These are phyloP conservation scores for Micropoecilia bifurca DNA, from an alignment of 2,797 vertebrate genomes.

Conservation along the genomic window DNA sequence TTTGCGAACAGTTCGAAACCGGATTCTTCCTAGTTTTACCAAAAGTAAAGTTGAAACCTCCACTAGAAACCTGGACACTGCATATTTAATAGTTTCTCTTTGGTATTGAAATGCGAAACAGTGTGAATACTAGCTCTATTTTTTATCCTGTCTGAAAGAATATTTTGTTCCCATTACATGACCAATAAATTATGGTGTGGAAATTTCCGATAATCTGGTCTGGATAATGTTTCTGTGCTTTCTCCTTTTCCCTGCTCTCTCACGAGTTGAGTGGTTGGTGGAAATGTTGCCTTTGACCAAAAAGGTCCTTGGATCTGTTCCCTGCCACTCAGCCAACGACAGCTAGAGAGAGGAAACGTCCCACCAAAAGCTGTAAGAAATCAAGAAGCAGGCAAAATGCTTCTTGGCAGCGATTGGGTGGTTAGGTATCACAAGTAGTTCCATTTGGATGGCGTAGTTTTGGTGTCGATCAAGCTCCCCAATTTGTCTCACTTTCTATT, in stretches of 20 bases:
- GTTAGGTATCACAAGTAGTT: neutral
- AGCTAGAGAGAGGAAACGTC: neutral
- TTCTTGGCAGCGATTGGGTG: neutral
- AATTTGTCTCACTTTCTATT: neutral
- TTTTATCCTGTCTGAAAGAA: neutral
- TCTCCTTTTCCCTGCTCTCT: neutral
- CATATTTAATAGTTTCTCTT: neutral
- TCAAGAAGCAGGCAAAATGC: too few relatives aligned
- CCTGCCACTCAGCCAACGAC: neutral
- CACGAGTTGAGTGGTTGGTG: neutral
- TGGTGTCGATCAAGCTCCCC: neutral
- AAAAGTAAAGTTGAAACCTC: neutral
- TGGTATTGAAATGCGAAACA: neutral
- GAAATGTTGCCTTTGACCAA: neutral
- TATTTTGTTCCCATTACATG: neutral
- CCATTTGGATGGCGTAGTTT: neutral
- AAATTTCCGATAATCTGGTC: neutral
- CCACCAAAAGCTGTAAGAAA: neutral
- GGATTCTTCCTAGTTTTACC: neutral
- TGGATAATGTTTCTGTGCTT: neutral
- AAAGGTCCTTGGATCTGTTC: neutral
- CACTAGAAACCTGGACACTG: too few relatives aligned
- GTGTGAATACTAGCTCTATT: neutral
- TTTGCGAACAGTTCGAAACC: neutral
- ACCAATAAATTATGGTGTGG: neutral